These are phyloP conservation scores for Dromas ardeola DNA, from an alignment of 2,113 vertebrate genomes.

Conservation along the genomic window DNA sequence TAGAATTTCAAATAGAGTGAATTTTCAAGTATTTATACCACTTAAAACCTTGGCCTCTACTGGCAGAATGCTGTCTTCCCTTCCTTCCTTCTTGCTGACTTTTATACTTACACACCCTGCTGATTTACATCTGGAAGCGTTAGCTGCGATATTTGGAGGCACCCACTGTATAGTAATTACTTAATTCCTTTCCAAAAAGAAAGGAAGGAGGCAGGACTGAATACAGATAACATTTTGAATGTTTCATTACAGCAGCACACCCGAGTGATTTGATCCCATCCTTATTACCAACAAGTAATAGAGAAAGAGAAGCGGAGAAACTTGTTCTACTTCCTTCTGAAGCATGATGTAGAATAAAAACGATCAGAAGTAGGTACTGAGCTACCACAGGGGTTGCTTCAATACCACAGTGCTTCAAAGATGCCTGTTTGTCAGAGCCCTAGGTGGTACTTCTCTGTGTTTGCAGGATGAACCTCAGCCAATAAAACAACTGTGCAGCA, in stretches of 20 bases:
- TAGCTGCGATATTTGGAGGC: neutral
- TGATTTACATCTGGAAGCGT: neutral
- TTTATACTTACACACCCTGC: neutral
- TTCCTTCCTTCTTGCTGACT: neutral
- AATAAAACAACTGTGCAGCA: conserved; percentile 13
- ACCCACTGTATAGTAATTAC: neutral
- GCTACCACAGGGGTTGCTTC: neutral
- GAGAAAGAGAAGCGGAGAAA: neutral
- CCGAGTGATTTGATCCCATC: neutral
- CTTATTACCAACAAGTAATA: neutral
- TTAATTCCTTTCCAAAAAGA: neutral
- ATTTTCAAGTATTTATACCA: neutral
- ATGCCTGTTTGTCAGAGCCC: conserved; percentile 21
- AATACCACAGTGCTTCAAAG: conserved; percentile 7
- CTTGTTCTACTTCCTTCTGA: neutral
- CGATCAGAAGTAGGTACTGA: neutral
- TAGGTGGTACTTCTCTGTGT: conserved; percentile 12
- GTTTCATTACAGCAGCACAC: neutral
- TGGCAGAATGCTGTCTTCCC: neutral
- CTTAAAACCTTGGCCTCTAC: neutral
- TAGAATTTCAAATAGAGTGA: neutral
- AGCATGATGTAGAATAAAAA: neutral
- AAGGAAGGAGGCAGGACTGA: neutral
- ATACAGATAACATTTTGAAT: neutral
- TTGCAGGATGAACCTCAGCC: conserved; percentile 27